These are phyloP conservation scores for Carassius carassius DNA, from an alignment of 2,113 vertebrate species.

Conservation along the genomic window DNA sequence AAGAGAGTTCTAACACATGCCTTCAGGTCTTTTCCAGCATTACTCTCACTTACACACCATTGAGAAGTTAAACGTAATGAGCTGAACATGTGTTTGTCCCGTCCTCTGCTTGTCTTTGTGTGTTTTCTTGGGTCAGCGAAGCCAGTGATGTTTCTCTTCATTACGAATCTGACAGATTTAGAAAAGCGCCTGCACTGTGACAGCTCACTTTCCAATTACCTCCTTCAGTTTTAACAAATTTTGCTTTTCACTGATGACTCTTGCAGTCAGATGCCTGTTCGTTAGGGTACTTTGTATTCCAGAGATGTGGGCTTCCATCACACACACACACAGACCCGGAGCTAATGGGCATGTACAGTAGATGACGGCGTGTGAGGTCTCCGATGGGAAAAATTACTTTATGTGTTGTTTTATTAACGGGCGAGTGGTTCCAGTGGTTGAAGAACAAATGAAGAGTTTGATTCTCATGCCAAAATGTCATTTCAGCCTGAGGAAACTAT, in stretches of 20 bases:
- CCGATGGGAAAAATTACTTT: slow-evolving; percentile 49
- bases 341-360: slow-evolving; percentile 53
- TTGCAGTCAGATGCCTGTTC: slow-evolving; percentile 17
- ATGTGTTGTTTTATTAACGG: slow-evolving; percentile 49
- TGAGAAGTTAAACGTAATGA: neutral
- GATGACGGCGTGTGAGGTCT: slow-evolving; percentile 28
- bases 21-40: neutral
- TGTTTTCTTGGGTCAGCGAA: slow-evolving; percentile 27
- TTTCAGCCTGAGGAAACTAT: slow-evolving; percentile 40
- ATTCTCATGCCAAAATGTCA: slow-evolving; percentile 36
- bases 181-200: neutral
- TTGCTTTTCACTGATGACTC: neutral
- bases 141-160: slow-evolving; percentile 32
- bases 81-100: slow-evolving; percentile 15
- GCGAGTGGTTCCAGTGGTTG: slow-evolving; percentile 52
- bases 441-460: slow-evolving; percentile 58
- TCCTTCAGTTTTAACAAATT: slow-evolving; percentile 13
- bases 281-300: slow-evolving; percentile 26
- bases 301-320: slow-evolving; percentile 31
- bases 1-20: neutral
- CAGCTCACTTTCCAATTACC: slow-evolving; percentile 35
- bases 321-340: neutral
- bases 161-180: slow-evolving; percentile 11
- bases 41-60: neutral
- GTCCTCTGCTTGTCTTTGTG: slow-evolving; percentile 48